Evolutionary conservation across 1,140 invertebrate species (phyloP).

Genomic region (Pectinophora gossypiella): DNA sequence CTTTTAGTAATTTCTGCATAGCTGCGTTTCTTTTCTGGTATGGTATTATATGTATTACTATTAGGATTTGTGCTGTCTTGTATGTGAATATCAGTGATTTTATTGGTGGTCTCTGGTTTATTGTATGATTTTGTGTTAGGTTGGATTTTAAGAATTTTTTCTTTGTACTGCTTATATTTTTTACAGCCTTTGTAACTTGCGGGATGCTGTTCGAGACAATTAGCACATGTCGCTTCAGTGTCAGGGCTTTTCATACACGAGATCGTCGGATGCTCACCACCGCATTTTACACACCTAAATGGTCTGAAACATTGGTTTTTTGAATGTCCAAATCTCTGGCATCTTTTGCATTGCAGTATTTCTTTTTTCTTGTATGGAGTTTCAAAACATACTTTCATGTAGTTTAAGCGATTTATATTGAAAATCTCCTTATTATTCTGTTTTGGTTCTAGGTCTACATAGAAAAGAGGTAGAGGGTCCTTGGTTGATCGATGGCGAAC

Average conservation of each 20-base stretch:
- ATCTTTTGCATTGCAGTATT: constrained; percentile 25
- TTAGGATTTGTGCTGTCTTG: too few relatives aligned
- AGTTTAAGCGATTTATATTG: constrained; percentile 15
- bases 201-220: too few relatives aligned
- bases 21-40: too few relatives aligned
- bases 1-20: too few relatives aligned
- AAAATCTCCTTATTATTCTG: constrained; percentile 34
- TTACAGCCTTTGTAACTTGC: too few relatives aligned
- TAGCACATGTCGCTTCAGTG: too few relatives aligned
- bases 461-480: constrained; percentile 24
- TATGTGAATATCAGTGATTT: too few relatives aligned
- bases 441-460: constrained; percentile 27
- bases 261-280: constrained; percentile 9
- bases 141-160: too few relatives aligned
- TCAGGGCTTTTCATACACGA: constrained; percentile 19
- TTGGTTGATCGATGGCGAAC: constrained; percentile 25
- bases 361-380: constrained; percentile 28
- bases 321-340: constrained; percentile 23
- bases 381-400: constrained; percentile 37
- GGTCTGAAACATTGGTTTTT: constrained; percentile 29
- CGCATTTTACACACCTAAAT: constrained; percentile 32
- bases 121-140: too few relatives aligned
- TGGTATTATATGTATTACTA: too few relatives aligned
- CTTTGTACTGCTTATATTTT: too few relatives aligned
- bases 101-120: too few relatives aligned